phyloP scores from a whole-genome alignment of 1,140 invertebrate genomes.

The Procambarus virginalis region DNA sequence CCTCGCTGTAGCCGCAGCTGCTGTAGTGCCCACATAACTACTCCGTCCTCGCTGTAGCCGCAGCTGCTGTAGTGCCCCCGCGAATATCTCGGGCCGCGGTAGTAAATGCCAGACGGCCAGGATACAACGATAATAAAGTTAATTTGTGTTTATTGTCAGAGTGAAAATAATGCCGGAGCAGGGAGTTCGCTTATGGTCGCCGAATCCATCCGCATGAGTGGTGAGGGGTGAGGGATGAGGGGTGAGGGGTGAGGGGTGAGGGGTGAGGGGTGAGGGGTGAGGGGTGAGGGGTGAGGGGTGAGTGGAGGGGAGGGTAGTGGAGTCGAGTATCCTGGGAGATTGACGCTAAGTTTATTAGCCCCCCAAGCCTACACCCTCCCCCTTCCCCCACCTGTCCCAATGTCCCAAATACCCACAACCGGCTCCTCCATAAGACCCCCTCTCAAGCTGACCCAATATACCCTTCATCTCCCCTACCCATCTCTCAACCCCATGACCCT shows the following conservation, averaged over 20 bases:
- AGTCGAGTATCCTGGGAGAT: conserved; percentile 8
- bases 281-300: neutral
- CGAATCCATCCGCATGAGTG: conserved; percentile 40
- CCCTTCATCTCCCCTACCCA: no score
- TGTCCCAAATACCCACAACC: no score
- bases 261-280: neutral
- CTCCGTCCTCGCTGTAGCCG: neutral
- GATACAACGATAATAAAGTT: conserved; percentile 57
- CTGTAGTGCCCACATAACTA: neutral
- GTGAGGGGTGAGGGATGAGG: neutral
- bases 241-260: neutral
- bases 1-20: neutral
- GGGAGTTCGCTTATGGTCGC: conserved; percentile 40
- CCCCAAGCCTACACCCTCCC: no score
- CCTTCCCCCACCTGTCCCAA: neutral
- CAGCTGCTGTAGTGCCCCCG: conserved; percentile 12
- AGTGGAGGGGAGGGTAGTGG: neutral
- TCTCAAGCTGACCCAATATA: no score
- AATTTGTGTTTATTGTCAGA: conserved; percentile 60
- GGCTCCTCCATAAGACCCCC: no score
- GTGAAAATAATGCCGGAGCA: conserved; percentile 49
- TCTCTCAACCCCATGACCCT: no score
- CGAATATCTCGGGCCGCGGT: conserved; percentile 23
- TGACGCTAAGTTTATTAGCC: conserved; percentile 25
- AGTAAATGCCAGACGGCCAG: conserved; percentile 54